Conservation (phyloP, 2,113 vertebrate species). For the Bothrops jararaca region DNA sequence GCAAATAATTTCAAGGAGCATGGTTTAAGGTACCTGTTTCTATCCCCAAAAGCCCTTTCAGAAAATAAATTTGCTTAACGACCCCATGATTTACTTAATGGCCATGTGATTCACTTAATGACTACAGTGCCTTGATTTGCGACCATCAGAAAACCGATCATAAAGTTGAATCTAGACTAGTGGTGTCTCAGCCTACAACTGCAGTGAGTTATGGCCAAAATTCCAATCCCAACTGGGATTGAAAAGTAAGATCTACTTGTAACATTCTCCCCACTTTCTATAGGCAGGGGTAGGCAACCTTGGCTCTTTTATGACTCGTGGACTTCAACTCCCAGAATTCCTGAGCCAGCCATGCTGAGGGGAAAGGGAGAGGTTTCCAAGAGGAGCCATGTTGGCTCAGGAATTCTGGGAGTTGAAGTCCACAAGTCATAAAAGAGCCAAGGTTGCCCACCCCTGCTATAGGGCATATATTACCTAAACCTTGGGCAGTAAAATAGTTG, state of each 20-base stretch:
- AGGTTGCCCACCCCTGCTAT: too few relatives aligned
- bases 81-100: not conserved
- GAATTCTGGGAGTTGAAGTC: too few relatives aligned
- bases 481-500: not conserved
- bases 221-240: not conserved
- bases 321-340: too few relatives aligned
- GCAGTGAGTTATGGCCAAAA: not conserved
- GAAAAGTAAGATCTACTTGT: not conserved
- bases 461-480: not conserved
- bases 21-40: not conserved
- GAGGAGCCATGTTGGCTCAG: too few relatives aligned
- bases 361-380: too few relatives aligned
- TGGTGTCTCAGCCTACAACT: not conserved
- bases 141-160: not conserved
- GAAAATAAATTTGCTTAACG: not conserved
- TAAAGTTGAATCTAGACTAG: not conserved
- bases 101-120: not conserved
- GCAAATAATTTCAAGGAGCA: not conserved
- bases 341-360: too few relatives aligned
- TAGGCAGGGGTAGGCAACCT: too few relatives aligned
- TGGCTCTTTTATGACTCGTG: too few relatives aligned
- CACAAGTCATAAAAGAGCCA: too few relatives aligned
- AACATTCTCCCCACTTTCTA: not conserved
- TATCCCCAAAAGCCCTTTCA: not conserved
- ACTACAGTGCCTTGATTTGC: not conserved